Base-by-base conservation (phyloP, 1,140 invertebrate species). In the Brachionus asplanchnoidis region DNA sequence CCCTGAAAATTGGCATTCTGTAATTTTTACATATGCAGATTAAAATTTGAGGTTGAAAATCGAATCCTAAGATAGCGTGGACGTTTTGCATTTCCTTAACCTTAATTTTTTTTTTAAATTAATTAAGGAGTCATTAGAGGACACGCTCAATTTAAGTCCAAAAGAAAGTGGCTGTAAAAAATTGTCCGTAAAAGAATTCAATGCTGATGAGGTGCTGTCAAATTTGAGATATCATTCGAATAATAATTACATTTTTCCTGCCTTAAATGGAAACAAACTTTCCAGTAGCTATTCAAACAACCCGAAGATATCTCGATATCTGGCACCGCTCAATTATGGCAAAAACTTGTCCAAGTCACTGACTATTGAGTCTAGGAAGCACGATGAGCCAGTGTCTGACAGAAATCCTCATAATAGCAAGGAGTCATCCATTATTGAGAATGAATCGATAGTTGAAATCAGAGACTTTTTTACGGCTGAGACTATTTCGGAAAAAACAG, bases 231-330 rank as follows among this genome's bases (percentile, higher is more conserved):
- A 17, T 17, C 17, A 17, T 50, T 77, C 42, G 0, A 50, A 20
- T 2, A 50, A 46, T 53, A 26, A 2, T 11, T 77, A 77, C 44
- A 50, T 77, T 28, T 77, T 77, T 77, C 73, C 73, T 4, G 73
- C 73, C 12, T n/a, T 77, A 28, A 77, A 50, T 50, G 73, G 73
- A 20, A 77, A 77, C 42, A 77, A 77, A 28, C 42, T 77, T 11
- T 28, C 73, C 20, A 46, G 42, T 9, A 26, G n/a, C 2, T 77
- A 36, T 77, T 26, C 42, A 9, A 36, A 50, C 5, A 77, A 26
- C 32, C 20, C 17, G 50, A 77, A 23, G 11, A 46, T 26, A 50
- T 12, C 42, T 23, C 40, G 73, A 23, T 50, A 77, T 46, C 42
- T 77, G 14, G 73, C 73, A 1, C 73, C 73, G 42, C 23, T 77